Conservation (phyloP, 1,140 invertebrate species). For the Calephelis virginiensis region DNA sequence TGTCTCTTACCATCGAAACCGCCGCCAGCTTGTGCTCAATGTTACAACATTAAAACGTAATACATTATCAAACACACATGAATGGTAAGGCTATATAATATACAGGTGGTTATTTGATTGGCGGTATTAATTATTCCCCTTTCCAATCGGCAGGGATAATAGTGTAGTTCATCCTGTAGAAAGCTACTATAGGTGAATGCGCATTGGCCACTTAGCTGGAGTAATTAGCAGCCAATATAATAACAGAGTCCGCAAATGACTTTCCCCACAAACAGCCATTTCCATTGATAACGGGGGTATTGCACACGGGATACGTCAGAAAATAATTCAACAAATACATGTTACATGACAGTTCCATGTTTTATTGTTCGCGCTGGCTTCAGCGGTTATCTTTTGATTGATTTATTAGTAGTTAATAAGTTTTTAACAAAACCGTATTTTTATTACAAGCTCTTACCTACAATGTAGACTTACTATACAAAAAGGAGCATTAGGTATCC, state of each 20-base stretch:
- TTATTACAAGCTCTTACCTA: too few relatives aligned
- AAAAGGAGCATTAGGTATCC: too few relatives aligned
- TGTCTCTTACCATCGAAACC: too few relatives aligned
- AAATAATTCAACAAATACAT: constrained; percentile 27
- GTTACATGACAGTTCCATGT: constrained; percentile 1
- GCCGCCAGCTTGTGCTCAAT: too few relatives aligned
- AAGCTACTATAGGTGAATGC: constrained; percentile 18
- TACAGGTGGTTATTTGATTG: constrained; percentile 13
- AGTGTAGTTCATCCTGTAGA: constrained; percentile 23
- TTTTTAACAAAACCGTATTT: too few relatives aligned
- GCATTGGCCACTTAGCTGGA: constrained; percentile 28
- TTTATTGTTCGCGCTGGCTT: constrained; percentile 8
- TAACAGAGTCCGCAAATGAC: constrained; percentile 25
- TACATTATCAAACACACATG: background rate
- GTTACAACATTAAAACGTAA: too few relatives aligned
- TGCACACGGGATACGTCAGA: constrained; percentile 19
- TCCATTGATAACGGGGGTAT: constrained; percentile 27
- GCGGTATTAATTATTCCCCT: constrained; percentile 14
- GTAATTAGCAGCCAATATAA: constrained; percentile 33
- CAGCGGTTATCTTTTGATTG: constrained; percentile 1
- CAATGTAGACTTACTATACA: too few relatives aligned
- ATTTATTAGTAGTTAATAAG: too few relatives aligned
- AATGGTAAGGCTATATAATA: background rate
- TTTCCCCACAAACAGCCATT: constrained; percentile 26
- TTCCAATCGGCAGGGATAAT: constrained; percentile 15